These are phyloP conservation scores for Protaetia brevitarsis DNA, from an alignment of 1,140 invertebrate species.

Conservation along the genomic window DNA sequence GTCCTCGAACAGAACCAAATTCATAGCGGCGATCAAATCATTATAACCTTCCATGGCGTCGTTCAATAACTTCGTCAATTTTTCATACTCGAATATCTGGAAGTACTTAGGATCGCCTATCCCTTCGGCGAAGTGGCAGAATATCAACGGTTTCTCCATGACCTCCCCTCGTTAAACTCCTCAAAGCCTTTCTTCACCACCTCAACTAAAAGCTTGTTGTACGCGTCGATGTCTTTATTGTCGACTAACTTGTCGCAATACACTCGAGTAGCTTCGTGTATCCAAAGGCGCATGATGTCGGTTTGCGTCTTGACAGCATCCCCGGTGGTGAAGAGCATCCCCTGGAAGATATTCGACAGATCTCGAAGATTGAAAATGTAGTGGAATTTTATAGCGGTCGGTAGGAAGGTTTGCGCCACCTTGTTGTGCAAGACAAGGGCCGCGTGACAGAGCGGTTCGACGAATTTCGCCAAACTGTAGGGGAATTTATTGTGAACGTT, in stretches of 20 bases:
- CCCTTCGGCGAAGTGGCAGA: slow-evolving; percentile 87
- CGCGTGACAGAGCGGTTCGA: slow-evolving; percentile 62
- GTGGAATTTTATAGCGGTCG: slow-evolving; percentile 93
- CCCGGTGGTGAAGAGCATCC: slow-evolving; percentile 80
- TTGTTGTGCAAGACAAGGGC: slow-evolving; percentile 78
- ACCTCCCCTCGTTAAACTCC: slow-evolving; percentile 63
- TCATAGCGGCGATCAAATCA: slow-evolving; percentile 83
- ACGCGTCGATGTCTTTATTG: slow-evolving; percentile 69
- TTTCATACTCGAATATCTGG: slow-evolving; percentile 68
- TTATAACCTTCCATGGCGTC: slow-evolving; percentile 86
- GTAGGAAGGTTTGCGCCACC: slow-evolving; percentile 73
- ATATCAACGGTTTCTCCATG: slow-evolving; percentile 73
- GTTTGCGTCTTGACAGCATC: slow-evolving; percentile 70
- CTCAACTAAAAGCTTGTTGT: slow-evolving; percentile 71
- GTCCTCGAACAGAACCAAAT: slow-evolving; percentile 93
- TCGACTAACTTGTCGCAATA: slow-evolving; percentile 88
- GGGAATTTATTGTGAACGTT: slow-evolving; percentile 67
- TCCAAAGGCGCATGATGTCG: slow-evolving; percentile 76
- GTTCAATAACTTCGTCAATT: slow-evolving; percentile 71
- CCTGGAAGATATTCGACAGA: slow-evolving; percentile 87
- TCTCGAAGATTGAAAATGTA: slow-evolving; percentile 93
- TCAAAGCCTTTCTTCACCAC: slow-evolving; percentile 82
- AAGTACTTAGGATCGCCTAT: slow-evolving; percentile 91
- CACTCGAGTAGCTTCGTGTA: slow-evolving; percentile 85
- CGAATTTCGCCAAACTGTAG: slow-evolving; percentile 56